A percentile compares a stretch with the other conserved stretches of the same genome.
phyloP scores from a whole-genome alignment of 2,113 vertebrate species.

The pig (Sus scrofa) region T2T-Sscrofa CM000824.6:171398501-171399000 shows the following conservation, averaged over 20 bases:
- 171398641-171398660: not conserved
- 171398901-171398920: constrained; percentile 13
- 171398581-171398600: not conserved
- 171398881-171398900: not conserved
- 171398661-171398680: constrained; percentile 12
- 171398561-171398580: not conserved
- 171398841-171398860: not conserved
- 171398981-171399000: not conserved
- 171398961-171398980: constrained; percentile 64
- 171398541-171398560: no score
- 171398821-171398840: not conserved
- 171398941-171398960: constrained; percentile 66
- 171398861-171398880: constrained; percentile 34
- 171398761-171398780: not conserved
- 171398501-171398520: no score
- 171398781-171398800: not conserved
- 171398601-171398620: not conserved
- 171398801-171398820: not conserved
- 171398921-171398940: not conserved
- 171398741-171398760: not conserved
- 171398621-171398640: not conserved
- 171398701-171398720: constrained; percentile 34
- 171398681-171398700: not conserved
- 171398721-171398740: constrained; percentile 22
- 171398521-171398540: no score